Conservation (phyloP, 1,140 invertebrate species). For the Drosophila bipectinata region DNA sequence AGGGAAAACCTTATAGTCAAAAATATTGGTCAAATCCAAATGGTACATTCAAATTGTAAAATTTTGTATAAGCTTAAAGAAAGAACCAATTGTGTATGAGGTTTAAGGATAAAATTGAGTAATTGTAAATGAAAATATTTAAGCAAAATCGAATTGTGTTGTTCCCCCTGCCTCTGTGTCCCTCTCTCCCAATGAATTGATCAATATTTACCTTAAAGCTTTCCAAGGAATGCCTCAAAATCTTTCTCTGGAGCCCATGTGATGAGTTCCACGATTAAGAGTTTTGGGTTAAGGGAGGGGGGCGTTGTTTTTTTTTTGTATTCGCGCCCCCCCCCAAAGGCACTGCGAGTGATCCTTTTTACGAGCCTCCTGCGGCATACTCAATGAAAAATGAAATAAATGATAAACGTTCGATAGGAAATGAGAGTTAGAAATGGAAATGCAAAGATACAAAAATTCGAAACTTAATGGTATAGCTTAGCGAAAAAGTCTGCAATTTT, state of each 20-base stretch:
- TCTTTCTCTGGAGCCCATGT: conserved; percentile 32
- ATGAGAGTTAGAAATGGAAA: conserved; percentile 9
- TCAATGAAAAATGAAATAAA: conserved; percentile 7
- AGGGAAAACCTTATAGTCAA: not conserved
- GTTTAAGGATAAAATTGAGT: too few relatives aligned
- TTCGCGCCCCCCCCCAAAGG: not conserved
- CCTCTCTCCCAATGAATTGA: not conserved
- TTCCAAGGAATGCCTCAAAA: not conserved
- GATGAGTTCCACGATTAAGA: conserved; percentile 29
- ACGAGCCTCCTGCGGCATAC: conserved; percentile 39
- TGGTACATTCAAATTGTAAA: not conserved
- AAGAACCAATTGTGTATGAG: not conserved
- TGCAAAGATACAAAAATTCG: conserved; percentile 4
- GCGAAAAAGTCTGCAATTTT: conserved; percentile 17
- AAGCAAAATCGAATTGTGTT: not conserved
- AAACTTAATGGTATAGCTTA: conserved; percentile 31
- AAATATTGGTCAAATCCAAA: not conserved
- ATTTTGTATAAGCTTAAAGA: not conserved
- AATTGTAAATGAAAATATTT: not conserved
- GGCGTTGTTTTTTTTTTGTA: conserved; percentile 7
- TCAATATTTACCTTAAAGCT: conserved; percentile 1
- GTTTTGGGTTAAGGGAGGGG: not conserved
- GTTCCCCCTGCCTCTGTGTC: not conserved
- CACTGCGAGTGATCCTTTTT: not conserved
- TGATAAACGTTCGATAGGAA: conserved; percentile 8